Evolutionary conservation across 2,113 vertebrate species (phyloP).

Genomic region (Pongo abelii): DNA sequence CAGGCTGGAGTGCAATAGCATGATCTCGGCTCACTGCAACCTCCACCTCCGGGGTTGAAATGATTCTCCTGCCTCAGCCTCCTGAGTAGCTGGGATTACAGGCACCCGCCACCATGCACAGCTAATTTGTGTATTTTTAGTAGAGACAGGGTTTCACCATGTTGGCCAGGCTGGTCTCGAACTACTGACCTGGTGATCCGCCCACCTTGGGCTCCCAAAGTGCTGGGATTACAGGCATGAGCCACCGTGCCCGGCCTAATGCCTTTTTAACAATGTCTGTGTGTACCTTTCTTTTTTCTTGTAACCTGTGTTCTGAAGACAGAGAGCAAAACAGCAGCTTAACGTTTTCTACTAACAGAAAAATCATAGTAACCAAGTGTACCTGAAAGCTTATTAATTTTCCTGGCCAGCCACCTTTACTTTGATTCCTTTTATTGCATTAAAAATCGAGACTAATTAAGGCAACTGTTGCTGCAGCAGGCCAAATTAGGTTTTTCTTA

Average conservation of each 20-base stretch:
- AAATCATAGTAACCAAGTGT: conserved; percentile 48
- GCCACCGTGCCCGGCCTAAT: not conserved
- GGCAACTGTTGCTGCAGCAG: conserved; percentile 13
- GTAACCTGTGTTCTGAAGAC: conserved; percentile 4
- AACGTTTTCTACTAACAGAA: conserved; percentile 5
- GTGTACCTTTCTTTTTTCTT: conserved; percentile 5
- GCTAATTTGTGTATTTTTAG: too few relatives aligned
- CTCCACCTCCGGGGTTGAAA: too few relatives aligned
- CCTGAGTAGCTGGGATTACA: too few relatives aligned
- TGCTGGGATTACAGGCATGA: too few relatives aligned
- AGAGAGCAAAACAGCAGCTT: conserved; percentile 34
- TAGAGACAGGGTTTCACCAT: too few relatives aligned
- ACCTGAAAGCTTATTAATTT: conserved; percentile 58
- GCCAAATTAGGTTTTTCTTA: conserved; percentile 50
- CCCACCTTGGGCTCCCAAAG: too few relatives aligned
- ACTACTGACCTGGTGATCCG: too few relatives aligned
- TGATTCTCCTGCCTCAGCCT: too few relatives aligned
- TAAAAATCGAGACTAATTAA: conserved; percentile 74
- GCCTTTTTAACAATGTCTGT: conserved; percentile 8
- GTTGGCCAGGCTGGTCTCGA: too few relatives aligned
- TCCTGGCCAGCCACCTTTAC: conserved; percentile 52
- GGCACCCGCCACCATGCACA: too few relatives aligned
- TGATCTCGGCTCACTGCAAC: too few relatives aligned
- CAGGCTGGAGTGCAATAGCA: too few relatives aligned
- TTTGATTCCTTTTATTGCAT: conserved; percentile 71